Evolutionary conservation across 2,797 vertebrate genomes (phyloP).

Genomic region (Huso huso): DNA sequence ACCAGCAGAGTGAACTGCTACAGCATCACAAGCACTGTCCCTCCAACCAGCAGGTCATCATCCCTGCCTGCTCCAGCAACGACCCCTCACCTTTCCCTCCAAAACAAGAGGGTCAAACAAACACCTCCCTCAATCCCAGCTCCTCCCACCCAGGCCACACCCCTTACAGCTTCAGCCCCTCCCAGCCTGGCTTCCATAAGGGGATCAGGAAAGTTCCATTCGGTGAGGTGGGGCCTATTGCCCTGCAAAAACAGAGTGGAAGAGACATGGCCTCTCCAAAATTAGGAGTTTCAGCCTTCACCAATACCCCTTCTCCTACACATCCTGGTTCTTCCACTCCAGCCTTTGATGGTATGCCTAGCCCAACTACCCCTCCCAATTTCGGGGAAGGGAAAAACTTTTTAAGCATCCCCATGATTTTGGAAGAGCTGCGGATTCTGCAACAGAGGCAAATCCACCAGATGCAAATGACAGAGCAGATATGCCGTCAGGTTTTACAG

Average conservation of each 20-base stretch:
- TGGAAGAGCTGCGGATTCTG: constrained; percentile 79
- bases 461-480: constrained; percentile 90
- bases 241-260: constrained; percentile 21
- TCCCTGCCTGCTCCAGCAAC: constrained; percentile 48
- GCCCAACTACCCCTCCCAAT: constrained; percentile 33
- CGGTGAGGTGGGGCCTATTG: background rate
- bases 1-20: no score
- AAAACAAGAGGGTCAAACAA: constrained; percentile 18
- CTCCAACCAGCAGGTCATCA: constrained; percentile 45
- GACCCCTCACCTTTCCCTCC: constrained; percentile 29
- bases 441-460: constrained; percentile 87
- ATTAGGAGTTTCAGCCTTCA: constrained; percentile 62
- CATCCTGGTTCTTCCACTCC: constrained; percentile 71
- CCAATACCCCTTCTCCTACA: constrained; percentile 57
- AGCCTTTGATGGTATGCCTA: constrained; percentile 68
- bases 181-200: constrained; percentile 27
- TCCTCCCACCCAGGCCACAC: constrained; percentile 35
- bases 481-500: constrained; percentile 79
- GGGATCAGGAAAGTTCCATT: constrained; percentile 15
- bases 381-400: constrained; percentile 43
- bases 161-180: constrained; percentile 16
- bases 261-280: constrained; percentile 66
- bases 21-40: constrained; percentile 27
- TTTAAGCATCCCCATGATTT: constrained; percentile 77
- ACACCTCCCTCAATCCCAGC: constrained; percentile 29